phyloP scores from a whole-genome alignment of 2,888 invertebrate species.

The Baccha elongata region DNA sequence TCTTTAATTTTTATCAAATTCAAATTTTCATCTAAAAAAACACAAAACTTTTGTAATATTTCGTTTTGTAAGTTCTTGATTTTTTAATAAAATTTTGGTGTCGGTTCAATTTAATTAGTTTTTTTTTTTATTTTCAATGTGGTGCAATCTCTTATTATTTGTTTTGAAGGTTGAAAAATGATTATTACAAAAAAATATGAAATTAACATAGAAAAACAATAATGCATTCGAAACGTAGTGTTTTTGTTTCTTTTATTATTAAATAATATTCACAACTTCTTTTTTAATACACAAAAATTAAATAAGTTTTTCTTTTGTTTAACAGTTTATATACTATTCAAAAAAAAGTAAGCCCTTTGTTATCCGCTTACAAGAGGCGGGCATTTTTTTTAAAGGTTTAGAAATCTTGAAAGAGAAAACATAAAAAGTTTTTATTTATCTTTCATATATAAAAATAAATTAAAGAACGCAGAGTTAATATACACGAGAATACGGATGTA shows the following conservation, averaged over 20 bases:
- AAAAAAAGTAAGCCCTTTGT: not conserved
- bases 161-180: slow-evolving; percentile 14
- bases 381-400: not conserved
- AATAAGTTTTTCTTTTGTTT: slow-evolving; percentile 20
- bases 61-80: slow-evolving; percentile 13
- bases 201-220: slow-evolving; percentile 6
- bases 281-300: slow-evolving; percentile 27
- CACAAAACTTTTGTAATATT: not conserved
- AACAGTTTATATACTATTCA: not conserved
- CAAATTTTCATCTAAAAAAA: slow-evolving; percentile 8
- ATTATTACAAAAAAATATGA: slow-evolving; percentile 38
- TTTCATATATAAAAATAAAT: slow-evolving; percentile 15
- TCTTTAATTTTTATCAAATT: slow-evolving; percentile 7
- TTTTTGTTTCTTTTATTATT: slow-evolving; percentile 8
- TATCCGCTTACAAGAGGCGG: not conserved
- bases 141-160: slow-evolving; percentile 45
- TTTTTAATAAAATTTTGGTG: slow-evolving; percentile 51
- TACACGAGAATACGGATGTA: slow-evolving; percentile 36
- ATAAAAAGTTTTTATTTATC: not conserved
- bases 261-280: slow-evolving; percentile 14
- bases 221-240: slow-evolving; percentile 26
- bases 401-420: not conserved
- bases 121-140: slow-evolving; percentile 16
- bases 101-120: slow-evolving; percentile 35
- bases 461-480: not conserved